A percentile compares a stretch with the other conserved stretches of the same genome.
These are phyloP conservation scores for Lycocorax pyrrhopterus DNA, from an alignment of 2,113 vertebrate genomes.

Conservation along the genomic window DNA sequence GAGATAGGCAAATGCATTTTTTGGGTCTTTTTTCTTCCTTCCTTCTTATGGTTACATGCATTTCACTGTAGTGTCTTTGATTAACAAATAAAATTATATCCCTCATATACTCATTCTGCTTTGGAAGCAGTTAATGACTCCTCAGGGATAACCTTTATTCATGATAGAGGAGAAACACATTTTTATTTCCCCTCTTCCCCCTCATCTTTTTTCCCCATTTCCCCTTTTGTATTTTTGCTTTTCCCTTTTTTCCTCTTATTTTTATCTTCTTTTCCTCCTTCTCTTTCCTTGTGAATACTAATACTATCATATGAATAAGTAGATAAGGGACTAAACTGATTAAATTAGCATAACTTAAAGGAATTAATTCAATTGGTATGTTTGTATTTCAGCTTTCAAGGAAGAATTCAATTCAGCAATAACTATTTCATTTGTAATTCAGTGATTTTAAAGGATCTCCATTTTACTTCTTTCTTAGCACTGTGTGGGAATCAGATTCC, in stretches of 20 bases:
- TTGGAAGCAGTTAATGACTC: not conserved
- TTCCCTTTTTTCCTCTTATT: not conserved
- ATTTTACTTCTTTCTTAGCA: not conserved
- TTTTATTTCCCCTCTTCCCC: not conserved
- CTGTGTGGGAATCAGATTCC: not conserved
- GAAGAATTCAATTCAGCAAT: not conserved
- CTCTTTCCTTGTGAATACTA: not conserved
- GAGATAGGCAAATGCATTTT: not conserved
- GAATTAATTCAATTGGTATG: not conserved
- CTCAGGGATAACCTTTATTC: not conserved
- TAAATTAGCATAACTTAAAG: not conserved
- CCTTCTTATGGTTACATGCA: fast-evolving
- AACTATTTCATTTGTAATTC: not conserved
- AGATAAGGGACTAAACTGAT: not conserved
- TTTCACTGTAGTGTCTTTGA: not conserved
- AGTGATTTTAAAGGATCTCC: not conserved
- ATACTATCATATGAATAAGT: not conserved
- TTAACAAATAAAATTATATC: not conserved
- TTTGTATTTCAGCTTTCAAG: not conserved
- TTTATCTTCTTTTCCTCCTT: not conserved
- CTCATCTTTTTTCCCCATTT: not conserved
- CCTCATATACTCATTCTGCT: not conserved
- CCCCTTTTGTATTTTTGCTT: not conserved
- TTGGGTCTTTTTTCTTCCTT: not conserved
- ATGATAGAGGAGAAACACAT: not conserved